Evolutionary conservation across 2,888 invertebrate species (phyloP).

Genomic region (Tenthredo scrophulariae): DNA sequence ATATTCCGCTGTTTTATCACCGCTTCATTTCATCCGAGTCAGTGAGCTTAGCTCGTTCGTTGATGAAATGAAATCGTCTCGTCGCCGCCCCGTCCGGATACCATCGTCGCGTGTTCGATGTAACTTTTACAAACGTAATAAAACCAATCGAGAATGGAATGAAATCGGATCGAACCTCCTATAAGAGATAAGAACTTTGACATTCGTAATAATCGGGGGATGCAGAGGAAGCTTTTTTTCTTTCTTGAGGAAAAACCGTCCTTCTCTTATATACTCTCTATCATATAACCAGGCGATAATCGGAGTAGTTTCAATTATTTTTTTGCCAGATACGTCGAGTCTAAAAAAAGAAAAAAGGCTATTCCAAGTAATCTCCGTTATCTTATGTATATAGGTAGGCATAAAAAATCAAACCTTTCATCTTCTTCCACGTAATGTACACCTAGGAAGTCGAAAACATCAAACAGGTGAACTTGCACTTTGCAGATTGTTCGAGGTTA

Average conservation of each 20-base stretch:
- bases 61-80: conserved; percentile 35
- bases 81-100: not conserved
- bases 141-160: conserved; percentile 27
- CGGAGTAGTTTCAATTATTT: conserved; percentile 13
- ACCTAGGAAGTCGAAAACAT: conserved; percentile 10
- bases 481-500: conserved; percentile 51
- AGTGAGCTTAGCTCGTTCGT: conserved; percentile 19
- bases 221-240: not conserved
- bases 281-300: not conserved
- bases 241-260: not conserved
- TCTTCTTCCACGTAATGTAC: not conserved
- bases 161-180: not conserved
- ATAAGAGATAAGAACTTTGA: not conserved
- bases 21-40: conserved; percentile 17
- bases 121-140: conserved; percentile 14
- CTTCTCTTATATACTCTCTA: not conserved
- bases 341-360: not conserved
- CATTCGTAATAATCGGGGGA: conserved; percentile 15
- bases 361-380: conserved; percentile 1
- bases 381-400: not conserved
- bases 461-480: conserved; percentile 52
- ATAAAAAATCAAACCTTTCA: conserved; percentile 15
- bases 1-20: conserved; percentile 18
- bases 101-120: conserved; percentile 11
- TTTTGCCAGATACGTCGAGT: not conserved